phyloP scores from a whole-genome alignment of 2,797 vertebrate genomes.

The Clamator glandarius region DNA sequence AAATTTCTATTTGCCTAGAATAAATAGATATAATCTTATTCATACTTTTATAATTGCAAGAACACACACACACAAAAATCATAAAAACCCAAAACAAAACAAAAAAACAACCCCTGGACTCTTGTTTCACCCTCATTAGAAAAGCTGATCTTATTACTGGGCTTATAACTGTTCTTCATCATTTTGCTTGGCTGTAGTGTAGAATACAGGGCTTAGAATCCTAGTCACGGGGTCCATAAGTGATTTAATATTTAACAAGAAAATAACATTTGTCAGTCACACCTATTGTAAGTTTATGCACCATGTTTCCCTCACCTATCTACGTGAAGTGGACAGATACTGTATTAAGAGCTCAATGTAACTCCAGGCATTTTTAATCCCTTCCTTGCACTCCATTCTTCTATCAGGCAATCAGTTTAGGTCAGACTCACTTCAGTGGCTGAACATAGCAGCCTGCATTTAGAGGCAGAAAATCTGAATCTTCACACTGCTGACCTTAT shows the following conservation, averaged over 20 bases:
- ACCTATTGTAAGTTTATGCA: background rate
- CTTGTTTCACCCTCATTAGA: background rate
- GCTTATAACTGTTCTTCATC: background rate
- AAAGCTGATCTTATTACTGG: background rate
- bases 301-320: background rate
- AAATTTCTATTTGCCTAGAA: background rate
- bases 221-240: background rate
- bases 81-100: background rate
- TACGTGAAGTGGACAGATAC: background rate
- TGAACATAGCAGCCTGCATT: constrained; percentile 25
- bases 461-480: constrained; percentile 68
- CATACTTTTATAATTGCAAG: background rate
- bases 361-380: background rate
- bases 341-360: background rate
- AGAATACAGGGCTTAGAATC: background rate
- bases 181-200: background rate
- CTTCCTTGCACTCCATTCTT: constrained; percentile 3
- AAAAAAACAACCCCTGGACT: background rate
- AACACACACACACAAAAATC: background rate
- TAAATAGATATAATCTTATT: background rate
- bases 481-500: constrained; percentile 41
- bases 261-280: background rate
- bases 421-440: constrained; percentile 68
- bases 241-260: background rate
- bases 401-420: constrained; percentile 47